phyloP scores from a whole-genome alignment of 2,113 vertebrate genomes.

The Neolamprologus falcicula region DNA sequence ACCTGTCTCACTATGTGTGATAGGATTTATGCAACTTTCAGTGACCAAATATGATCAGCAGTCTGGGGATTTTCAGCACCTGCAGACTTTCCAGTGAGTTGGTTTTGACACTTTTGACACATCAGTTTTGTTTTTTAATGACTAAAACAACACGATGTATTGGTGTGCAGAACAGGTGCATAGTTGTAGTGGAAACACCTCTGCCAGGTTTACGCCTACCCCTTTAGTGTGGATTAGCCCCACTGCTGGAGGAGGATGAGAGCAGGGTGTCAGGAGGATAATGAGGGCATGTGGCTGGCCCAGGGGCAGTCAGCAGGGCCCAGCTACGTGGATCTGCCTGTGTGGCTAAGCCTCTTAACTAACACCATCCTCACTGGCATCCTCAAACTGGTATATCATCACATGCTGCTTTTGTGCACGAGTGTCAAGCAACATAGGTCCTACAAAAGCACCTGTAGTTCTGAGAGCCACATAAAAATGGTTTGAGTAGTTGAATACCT shows the following conservation, averaged over 20 bases:
- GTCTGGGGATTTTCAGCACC: background rate
- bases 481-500: conserved; percentile 1
- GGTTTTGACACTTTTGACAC: background rate
- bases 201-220: background rate
- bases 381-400: background rate
- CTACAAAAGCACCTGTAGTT: conserved; percentile 25
- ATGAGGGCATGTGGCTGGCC: conserved; percentile 50
- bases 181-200: background rate
- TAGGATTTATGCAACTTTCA: background rate
- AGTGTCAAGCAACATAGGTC: background rate
- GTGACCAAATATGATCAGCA: background rate
- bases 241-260: conserved; percentile 41
- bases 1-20: background rate
- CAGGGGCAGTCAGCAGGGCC: conserved; percentile 30
- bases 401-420: background rate
- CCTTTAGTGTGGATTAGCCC: conserved; percentile 44
- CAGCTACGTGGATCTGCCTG: conserved; percentile 46
- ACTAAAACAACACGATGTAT: background rate
- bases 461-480: background rate
- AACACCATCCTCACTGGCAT: conserved; percentile 16
- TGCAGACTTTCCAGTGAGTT: background rate
- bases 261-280: conserved; percentile 39
- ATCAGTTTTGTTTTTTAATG: background rate
- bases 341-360: conserved; percentile 56
- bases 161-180: background rate